Conservation (phyloP, 1,140 invertebrate species). For the Bombus polaris region DNA sequence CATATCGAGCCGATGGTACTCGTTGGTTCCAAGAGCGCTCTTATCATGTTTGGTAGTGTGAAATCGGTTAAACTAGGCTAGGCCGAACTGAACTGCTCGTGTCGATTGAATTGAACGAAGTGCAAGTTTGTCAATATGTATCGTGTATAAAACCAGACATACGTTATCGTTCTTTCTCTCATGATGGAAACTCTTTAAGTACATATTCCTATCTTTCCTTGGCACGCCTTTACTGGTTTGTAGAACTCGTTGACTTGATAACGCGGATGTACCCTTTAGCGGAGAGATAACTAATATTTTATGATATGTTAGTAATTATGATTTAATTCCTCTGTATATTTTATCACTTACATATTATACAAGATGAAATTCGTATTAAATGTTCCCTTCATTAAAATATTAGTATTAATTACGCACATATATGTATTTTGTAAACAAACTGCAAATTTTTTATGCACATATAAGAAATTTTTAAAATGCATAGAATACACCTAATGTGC, state of each 20-base stretch:
- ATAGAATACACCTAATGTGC: too few species aligned
- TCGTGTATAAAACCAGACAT: background rate
- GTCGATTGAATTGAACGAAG: background rate
- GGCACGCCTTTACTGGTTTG: background rate
- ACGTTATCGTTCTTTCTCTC: background rate
- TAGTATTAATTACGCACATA: too few species aligned
- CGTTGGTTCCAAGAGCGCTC: background rate
- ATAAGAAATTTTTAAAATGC: background rate
- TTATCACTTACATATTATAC: background rate
- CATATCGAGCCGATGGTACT: too few species aligned
- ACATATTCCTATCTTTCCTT: background rate
- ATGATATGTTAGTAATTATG: background rate
- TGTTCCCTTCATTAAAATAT: background rate
- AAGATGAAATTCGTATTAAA: too few species aligned
- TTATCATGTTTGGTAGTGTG: conserved; percentile 11
- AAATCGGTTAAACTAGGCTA: background rate
- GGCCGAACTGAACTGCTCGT: background rate
- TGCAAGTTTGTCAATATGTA: conserved; percentile 5
- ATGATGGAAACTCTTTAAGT: background rate
- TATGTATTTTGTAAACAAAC: too few species aligned
- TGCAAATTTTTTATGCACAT: too few species aligned
- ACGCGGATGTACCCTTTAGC: background rate
- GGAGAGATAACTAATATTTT: background rate
- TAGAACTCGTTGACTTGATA: background rate
- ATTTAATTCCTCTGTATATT: background rate